Evolutionary conservation across 2,113 vertebrate genomes (phyloP), one percentile per base, ranked within the genome.

Genomic region (Esox niger): DNA sequence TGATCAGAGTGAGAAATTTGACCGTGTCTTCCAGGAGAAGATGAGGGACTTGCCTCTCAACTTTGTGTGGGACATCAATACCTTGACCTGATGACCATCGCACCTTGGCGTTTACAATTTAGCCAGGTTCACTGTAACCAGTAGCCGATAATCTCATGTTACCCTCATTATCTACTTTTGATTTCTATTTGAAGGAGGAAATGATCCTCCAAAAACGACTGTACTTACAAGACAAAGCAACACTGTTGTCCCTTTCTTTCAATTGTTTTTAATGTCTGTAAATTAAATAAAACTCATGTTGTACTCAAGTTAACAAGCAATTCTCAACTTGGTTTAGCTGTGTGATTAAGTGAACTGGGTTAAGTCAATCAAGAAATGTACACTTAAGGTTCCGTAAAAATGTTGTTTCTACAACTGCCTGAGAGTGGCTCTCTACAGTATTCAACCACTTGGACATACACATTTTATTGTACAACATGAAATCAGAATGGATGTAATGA

Each of bases 1-100:
- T 49, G 76, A 74, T 11, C 85, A 88, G 74, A 88, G 64, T 33
- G 81, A 89, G 46, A 70, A 20, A 46, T 89, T 90, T 74, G 78
- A 89, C 15, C 2, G 71, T 54, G 29, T 79, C 49, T 88, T 82
- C 75, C 62, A 79, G 27, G 71, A 68, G 60, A 72, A 84, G 71
- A 88, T 89, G 87, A 69, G 70, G 43, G 68, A 76, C 10, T 13
- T 82, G 4, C 80, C 84, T 6, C 30, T 88, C 31, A 52, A 63
- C 0, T 89, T 88, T 26, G 27, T 74, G 27, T 90, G 84, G 86
- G 86, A 88, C 70, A 78, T 81, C 38, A 33, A 46, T n/a, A 35
- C 10, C 9, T 9, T 21, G 3, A 8, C 35, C 8, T 75, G 59
- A 81, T 30, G 27, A 21, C 54, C 31, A 11, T 33, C 38, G 35